Conservation (phyloP, 53 echinoderm and acorn worm genomes). For the Arbacia lixula region DNA sequence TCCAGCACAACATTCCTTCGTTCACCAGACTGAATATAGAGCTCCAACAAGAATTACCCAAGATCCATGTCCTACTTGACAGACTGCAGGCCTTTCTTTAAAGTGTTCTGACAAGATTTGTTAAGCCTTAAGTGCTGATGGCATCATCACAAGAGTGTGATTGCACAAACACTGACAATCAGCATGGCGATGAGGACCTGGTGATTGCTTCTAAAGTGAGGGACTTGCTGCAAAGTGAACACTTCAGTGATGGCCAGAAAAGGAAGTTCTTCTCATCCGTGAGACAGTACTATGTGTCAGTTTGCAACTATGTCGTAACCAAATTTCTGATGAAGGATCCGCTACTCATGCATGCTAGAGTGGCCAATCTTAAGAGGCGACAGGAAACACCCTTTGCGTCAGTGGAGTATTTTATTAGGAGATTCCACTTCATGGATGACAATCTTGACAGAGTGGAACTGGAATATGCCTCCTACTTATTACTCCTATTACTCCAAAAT, state of each 20-base stretch:
- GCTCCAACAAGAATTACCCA: conserved; percentile 51
- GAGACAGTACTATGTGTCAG: conserved; percentile 27
- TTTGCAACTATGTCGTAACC: conserved; percentile 23
- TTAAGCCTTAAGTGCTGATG: conserved; percentile 22
- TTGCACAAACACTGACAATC: conserved; percentile 1
- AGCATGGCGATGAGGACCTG: conserved; percentile 21
- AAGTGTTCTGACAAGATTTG: conserved; percentile 43
- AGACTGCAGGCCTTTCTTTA: conserved; percentile 41
- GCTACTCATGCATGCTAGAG: conserved; percentile 14
- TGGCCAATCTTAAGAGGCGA: background rate
- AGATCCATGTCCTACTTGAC: conserved; percentile 45
- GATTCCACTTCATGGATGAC: conserved; percentile 32
- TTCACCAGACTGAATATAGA: conserved; percentile 58
- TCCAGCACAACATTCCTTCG: conserved; percentile 56
- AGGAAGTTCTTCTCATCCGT: conserved; percentile 42
- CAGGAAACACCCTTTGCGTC: background rate
- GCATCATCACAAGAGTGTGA: conserved; percentile 17
- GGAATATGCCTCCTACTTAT: conserved; percentile 3
- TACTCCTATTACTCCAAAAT: too few species aligned
- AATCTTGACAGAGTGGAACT: background rate
- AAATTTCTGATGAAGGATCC: conserved; percentile 11
- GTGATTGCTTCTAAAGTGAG: conserved; percentile 37
- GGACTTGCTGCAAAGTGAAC: conserved; percentile 1
- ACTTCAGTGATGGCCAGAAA: conserved; percentile 24
- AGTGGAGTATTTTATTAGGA: background rate